phyloP scores from a whole-genome alignment of 2,888 invertebrate species.

The Amphipyra berbera region DNA sequence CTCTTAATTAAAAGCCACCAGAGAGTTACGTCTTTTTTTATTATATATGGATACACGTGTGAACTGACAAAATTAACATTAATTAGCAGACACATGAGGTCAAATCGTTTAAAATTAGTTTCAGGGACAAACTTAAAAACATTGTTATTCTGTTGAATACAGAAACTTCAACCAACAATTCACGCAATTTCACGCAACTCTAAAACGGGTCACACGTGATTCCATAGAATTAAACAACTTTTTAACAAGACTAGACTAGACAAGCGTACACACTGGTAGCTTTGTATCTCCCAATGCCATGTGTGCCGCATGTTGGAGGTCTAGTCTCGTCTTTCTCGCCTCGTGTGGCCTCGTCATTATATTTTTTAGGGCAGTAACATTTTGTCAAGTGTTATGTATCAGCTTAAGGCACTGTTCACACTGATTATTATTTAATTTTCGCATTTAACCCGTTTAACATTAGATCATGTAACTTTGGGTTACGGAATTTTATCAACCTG shows the following conservation, averaged over 20 bases:
- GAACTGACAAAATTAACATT: too few relatives aligned
- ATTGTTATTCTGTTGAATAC: too few relatives aligned
- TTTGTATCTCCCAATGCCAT: constrained; percentile 33
- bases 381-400: constrained; percentile 39
- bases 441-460: constrained; percentile 20
- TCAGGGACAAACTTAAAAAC: neutral
- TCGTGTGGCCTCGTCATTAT: constrained; percentile 42
- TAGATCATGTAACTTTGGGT: neutral
- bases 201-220: constrained; percentile 10
- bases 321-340: constrained; percentile 11
- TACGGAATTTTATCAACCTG: constrained; percentile 2
- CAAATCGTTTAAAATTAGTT: too few relatives aligned
- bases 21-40: too few relatives aligned
- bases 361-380: constrained; percentile 50
- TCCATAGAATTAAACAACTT: constrained; percentile 3
- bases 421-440: constrained; percentile 14
- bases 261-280: constrained; percentile 10
- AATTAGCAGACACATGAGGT: too few relatives aligned
- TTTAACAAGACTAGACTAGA: constrained; percentile 1
- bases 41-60: too few relatives aligned
- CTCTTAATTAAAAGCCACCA: too few relatives aligned
- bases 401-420: constrained; percentile 28
- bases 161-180: constrained; percentile 4
- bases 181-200: neutral
- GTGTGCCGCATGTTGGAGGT: constrained; percentile 23